Evolutionary conservation across 2,888 invertebrate species (phyloP), one percentile per base, ranked within the genome.

Genomic region (Periphyllus acericola): DNA sequence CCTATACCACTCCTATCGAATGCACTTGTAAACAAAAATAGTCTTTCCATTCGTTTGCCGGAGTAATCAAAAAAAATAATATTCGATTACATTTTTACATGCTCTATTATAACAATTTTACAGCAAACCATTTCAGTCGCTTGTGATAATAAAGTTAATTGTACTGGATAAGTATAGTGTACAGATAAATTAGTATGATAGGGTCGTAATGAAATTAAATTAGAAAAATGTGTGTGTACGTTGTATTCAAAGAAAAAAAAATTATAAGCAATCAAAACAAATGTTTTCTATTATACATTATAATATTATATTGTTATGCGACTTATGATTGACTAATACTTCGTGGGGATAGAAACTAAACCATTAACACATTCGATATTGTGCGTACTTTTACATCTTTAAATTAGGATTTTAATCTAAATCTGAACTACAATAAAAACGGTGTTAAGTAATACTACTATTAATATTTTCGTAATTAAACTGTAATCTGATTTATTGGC

Each of bases 321-420:
- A 6, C 5, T 60, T 60, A 3, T 60, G 60, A 60, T 60, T 60
- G 60, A 60, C 25, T 25, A 60, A 60, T 6, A 25, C 52, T 78
- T 32, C 32, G 25, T 78, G 25, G 9, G 32, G 19, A 32, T 78
- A 8, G 32, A 29, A 32, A 32, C 11, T 52, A 55, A 79, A 32
- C 34, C 6, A 60, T 60, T 21, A 55, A 14, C 25, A 46, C 46
- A 14, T 14, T 11, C 25, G 34, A 32, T 60, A 25, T 25, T 60
- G 21, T 60, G 21, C 6, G 3, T 60, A 5, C 21, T 60, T 25
- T 60, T 6, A 60, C 60, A 25, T 55, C 32, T 78, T 82, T 71
- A 32, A 71, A 46, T 52, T 82, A 71, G 25, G 71, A 52, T 82
- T 81, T 46, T 71, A 46, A 81, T 71, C 68, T 32, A 71, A 8